A percentile compares a stretch with the other conserved stretches of the same genome.
These are phyloP conservation scores for Turritopsis rubra DNA, from an alignment of 30 jellyfish, hydroid and myxozoan species.

Conservation along the genomic window DNA sequence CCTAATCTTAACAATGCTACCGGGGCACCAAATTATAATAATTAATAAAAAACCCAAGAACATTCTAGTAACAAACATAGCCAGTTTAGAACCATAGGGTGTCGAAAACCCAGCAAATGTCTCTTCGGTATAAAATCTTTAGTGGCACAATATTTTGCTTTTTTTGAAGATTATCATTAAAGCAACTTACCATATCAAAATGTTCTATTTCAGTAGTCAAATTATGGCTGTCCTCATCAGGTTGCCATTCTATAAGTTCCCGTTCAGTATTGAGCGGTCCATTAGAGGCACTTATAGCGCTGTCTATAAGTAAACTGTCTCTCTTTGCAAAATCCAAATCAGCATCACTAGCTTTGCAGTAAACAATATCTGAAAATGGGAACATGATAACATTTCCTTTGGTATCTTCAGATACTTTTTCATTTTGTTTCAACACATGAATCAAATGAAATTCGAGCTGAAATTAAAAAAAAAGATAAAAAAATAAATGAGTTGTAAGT, in stretches of 20 bases:
- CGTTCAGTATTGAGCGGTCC: conserved; percentile 11
- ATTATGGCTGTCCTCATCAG: conserved; percentile 1
- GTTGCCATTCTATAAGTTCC: conserved; percentile 32
- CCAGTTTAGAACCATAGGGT: no score
- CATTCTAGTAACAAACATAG: no score
- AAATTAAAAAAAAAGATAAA: no score
- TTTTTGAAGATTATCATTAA: no score
- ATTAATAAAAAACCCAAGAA: no score
- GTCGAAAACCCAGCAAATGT: no score
- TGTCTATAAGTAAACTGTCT: conserved; percentile 22
- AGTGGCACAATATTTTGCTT: no score
- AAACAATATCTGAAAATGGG: conserved; percentile 26
- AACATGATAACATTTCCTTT: conserved; percentile 14
- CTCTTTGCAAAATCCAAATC: conserved; percentile 36
- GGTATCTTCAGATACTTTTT: background rate
- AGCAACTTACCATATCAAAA: conserved; percentile 19
- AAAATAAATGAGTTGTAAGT: background rate
- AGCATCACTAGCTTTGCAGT: conserved; percentile 41
- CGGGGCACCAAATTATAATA: no score
- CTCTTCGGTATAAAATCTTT: background rate
- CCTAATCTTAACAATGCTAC: no score
- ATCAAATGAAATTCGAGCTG: conserved; percentile 30
- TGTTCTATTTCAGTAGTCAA: background rate
- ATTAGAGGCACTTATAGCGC: conserved; percentile 30
- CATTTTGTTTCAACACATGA: conserved; percentile 18